Evolutionary conservation across 1,140 invertebrate species (phyloP), one percentile per base, ranked within the genome.

Genomic region (Apis cerana): DNA sequence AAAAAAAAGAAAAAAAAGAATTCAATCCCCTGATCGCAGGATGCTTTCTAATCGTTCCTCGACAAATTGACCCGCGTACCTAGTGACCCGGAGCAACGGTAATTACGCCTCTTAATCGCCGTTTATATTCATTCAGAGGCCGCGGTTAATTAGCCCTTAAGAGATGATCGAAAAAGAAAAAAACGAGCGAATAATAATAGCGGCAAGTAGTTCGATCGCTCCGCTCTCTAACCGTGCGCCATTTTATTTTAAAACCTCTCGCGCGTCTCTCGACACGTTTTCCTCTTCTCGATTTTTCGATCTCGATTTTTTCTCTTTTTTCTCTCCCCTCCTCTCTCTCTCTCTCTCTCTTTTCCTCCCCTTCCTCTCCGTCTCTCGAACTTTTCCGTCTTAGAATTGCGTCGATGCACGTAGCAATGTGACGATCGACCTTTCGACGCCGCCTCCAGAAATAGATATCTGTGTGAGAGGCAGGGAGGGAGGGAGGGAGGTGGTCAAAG

Each of bases 381-480:
- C 33, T 69, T 67, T 69, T 33, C 33, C 33, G 33, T 48, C 11
- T 69, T 17, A 21, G 23, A n/a, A 56, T n/a, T 43, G n/a, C 43
- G 65, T 68, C 27, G 54, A 78, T 43, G 62, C 48, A 54, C 62
- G 62, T 15, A 69, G 21, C 65, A 59, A 78, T 27, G 64, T 69
- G 33, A 48, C 65, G 65, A 77, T 77, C 64, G 75, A 78, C 76
- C 76, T 78, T 78, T 78, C n/a, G 33, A 43, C 33, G 54, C 52
- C 48, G 65, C 11, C 27, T 59, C 76, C 52, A 58, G 65, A 78
- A 78, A 78, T 78, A 78, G 65, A 78, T 59, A n/a, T 50, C 52
- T 21, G 54, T 48, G 33, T 13, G n/a, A 69, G 54, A 69, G 52
- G 15, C 10, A 54, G 8, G 1, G 50, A 33, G 23, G 2, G 13